Conservation (phyloP, 2,888 invertebrate species). For the Prostheceraeus crozeri region DNA sequence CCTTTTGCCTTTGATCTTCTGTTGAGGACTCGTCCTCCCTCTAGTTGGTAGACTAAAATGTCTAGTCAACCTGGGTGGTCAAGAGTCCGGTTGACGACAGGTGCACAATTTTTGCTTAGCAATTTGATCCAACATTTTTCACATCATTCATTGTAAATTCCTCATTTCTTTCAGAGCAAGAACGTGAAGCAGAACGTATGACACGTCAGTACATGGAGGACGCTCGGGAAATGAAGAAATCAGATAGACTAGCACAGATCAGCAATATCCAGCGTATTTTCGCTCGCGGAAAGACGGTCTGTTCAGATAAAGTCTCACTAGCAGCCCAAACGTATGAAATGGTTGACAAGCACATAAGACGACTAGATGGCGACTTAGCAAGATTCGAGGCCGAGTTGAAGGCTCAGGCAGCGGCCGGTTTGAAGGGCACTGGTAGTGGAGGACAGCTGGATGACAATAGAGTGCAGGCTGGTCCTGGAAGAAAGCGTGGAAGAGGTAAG, state of each 20-base stretch:
- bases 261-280: slow-evolving; percentile 28
- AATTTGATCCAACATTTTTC: no score
- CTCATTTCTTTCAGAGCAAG: no score
- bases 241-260: background rate
- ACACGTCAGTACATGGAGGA: slow-evolving; percentile 7
- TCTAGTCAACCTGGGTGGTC: no score
- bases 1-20: no score
- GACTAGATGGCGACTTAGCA: slow-evolving; percentile 87
- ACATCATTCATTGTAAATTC: no score
- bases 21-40: no score
- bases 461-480: no score
- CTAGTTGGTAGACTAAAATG: no score
- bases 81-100: no score
- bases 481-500: no score
- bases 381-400: slow-evolving; percentile 93
- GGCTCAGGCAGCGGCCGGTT: slow-evolving; percentile 74
- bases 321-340: slow-evolving; percentile 33
- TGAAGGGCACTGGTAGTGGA: slow-evolving; percentile 30
- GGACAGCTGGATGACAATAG: background rate
- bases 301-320: slow-evolving; percentile 34
- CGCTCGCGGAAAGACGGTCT: slow-evolving; percentile 10
- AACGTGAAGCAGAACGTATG: no score
- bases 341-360: slow-evolving; percentile 90
- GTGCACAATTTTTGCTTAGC: no score
- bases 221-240: background rate